Evolutionary conservation across 2,888 invertebrate species (phyloP).

Genomic region (Beris chalybata): DNA sequence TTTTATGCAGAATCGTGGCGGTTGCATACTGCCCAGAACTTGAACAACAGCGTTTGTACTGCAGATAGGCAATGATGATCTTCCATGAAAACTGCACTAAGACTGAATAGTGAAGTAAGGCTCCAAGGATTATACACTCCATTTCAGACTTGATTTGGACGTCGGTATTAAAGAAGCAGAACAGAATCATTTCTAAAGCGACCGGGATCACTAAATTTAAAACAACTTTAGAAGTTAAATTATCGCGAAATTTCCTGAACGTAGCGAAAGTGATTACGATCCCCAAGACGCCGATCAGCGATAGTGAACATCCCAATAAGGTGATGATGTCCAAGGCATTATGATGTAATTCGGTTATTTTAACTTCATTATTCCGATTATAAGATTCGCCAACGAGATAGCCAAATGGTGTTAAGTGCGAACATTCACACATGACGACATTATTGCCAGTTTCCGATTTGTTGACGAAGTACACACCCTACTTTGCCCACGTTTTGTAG

Average conservation of each 20-base stretch:
- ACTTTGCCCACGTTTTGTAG: conserved; percentile 62
- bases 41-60: conserved; percentile 70
- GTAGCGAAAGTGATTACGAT: conserved; percentile 63
- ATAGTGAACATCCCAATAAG: conserved; percentile 62
- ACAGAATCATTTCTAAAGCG: conserved; percentile 60
- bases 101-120: conserved; percentile 67
- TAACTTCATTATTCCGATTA: too few relatives aligned
- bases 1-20: conserved; percentile 65
- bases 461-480: conserved; percentile 58
- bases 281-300: conserved; percentile 61
- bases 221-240: conserved; percentile 67
- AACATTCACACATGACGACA: conserved; percentile 58
- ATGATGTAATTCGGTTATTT: conserved; percentile 52
- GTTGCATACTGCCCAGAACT: conserved; percentile 63
- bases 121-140: conserved; percentile 65
- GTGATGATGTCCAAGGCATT: conserved; percentile 62
- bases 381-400: conserved; percentile 57
- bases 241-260: conserved; percentile 64
- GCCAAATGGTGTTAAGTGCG: conserved; percentile 65
- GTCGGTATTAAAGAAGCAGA: conserved; percentile 50
- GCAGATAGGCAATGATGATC: conserved; percentile 68
- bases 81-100: conserved; percentile 73
- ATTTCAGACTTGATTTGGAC: conserved; percentile 48
- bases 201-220: conserved; percentile 67
- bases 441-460: conserved; percentile 48